phyloP scores from a whole-genome alignment of 2,888 invertebrate species.

The Periphyllus acericola region DNA sequence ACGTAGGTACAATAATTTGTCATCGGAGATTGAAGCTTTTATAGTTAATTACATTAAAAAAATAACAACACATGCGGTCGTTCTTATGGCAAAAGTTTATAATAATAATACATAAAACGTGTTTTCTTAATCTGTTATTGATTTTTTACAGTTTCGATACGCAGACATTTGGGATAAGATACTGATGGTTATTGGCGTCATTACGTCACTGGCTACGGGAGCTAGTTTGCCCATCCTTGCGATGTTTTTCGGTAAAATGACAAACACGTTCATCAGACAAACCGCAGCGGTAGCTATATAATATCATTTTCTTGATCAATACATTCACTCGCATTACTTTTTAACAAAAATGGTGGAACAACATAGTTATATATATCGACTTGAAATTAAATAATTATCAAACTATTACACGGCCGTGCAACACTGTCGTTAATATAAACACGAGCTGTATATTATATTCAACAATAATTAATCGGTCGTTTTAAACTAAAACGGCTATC shows the following conservation, averaged over 20 bases:
- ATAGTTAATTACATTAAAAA: no score
- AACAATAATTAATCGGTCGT: not conserved
- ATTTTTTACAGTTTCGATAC: conserved; percentile 67
- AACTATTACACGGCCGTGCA: not conserved
- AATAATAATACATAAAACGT: not conserved
- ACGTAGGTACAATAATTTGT: no score
- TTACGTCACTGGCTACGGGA: conserved; percentile 65
- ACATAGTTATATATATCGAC: not conserved
- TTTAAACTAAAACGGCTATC: not conserved
- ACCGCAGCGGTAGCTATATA: conserved; percentile 30
- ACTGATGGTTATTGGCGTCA: conserved; percentile 66
- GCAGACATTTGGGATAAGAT: conserved; percentile 66
- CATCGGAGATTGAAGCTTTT: no score
- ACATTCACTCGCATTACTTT: not conserved
- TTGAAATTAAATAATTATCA: not conserved
- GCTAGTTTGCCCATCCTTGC: conserved; percentile 70
- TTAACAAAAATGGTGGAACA: not conserved
- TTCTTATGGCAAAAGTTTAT: no score
- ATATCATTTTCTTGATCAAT: not conserved
- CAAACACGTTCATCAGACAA: conserved; percentile 68
- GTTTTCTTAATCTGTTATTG: not conserved
- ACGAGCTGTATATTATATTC: not conserved
- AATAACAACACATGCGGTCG: no score
- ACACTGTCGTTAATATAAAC: no score
- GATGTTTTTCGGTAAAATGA: conserved; percentile 70